Conservation (phyloP, 2,888 invertebrate species). For the Andrena chrysosceles region DNA sequence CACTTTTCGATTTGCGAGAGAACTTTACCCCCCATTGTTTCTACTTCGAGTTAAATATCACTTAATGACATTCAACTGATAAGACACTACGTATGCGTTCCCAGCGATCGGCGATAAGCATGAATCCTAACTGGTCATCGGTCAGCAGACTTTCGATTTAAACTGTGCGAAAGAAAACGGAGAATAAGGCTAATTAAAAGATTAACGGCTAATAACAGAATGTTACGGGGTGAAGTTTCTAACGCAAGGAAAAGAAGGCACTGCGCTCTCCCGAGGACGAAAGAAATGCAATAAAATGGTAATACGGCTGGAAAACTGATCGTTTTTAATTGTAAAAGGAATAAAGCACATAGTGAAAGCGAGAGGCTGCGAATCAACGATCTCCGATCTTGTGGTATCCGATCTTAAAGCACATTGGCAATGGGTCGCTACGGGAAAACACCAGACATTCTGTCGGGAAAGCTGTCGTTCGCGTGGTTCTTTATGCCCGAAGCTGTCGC, state of each 20-base stretch:
- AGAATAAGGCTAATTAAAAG: no score
- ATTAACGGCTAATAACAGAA: constrained; percentile 1
- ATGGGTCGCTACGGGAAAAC: background rate
- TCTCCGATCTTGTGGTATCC: background rate
- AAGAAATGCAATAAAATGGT: constrained; percentile 1
- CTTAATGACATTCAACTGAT: constrained; percentile 39
- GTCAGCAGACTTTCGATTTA: background rate
- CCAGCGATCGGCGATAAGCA: constrained; percentile 28
- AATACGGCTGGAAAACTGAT: no score
- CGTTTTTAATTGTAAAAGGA: background rate
- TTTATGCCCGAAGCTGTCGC: background rate
- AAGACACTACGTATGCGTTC: constrained; percentile 52
- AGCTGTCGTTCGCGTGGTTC: background rate
- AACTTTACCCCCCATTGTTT: constrained; percentile 12
- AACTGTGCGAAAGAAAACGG: no score
- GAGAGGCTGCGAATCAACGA: background rate
- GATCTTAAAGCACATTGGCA: background rate
- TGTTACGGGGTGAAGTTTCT: background rate
- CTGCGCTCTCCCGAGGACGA: constrained; percentile 26
- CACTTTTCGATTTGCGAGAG: constrained; percentile 16
- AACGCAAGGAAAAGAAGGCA: constrained; percentile 44
- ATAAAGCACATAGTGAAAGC: background rate
- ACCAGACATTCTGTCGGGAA: background rate
- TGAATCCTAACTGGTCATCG: constrained; percentile 36
- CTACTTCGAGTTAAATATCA: constrained; percentile 34